Percentiles rank a stretch among this genome's conserved stretches.
Conservation (phyloP, 2,797 vertebrate genomes). For the Acestrorhynchus altus region DNA sequence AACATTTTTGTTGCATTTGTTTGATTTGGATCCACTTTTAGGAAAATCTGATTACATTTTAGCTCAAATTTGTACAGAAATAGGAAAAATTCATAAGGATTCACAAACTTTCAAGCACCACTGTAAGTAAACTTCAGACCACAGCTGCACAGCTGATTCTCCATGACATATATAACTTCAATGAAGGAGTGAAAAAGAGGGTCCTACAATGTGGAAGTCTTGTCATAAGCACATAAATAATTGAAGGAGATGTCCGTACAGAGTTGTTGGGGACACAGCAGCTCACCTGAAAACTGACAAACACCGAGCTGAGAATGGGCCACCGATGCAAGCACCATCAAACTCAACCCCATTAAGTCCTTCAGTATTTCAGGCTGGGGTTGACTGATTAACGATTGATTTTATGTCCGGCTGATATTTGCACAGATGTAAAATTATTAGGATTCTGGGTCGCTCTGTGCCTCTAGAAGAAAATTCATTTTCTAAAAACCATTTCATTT, state of each 20-base stretch:
- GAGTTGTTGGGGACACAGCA: slow-evolving; percentile 7
- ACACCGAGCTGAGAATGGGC: slow-evolving; percentile 3
- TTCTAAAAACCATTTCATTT: background rate
- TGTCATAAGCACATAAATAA: slow-evolving; percentile 48
- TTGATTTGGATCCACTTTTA: too few species aligned
- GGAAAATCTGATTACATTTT: too few species aligned
- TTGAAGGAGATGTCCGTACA: slow-evolving; percentile 28
- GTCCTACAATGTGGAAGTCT: slow-evolving; percentile 59
- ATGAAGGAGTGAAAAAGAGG: too few species aligned
- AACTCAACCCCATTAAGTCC: slow-evolving; percentile 28
- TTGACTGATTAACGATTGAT: slow-evolving; percentile 36
- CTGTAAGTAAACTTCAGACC: too few species aligned
- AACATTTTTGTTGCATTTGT: too few species aligned
- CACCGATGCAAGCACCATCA: slow-evolving; percentile 28
- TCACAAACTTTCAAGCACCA: too few species aligned
- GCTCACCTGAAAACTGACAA: slow-evolving; percentile 18
- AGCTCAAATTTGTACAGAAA: too few species aligned
- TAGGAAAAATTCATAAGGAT: too few species aligned
- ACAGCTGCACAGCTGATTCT: background rate
- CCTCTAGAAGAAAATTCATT: background rate
- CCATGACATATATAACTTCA: slow-evolving; percentile 24
- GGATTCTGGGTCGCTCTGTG: background rate
- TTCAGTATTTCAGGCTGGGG: slow-evolving; percentile 21
- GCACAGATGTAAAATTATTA: slow-evolving; percentile 11
- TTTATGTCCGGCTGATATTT: slow-evolving; percentile 29